Percentiles rank a stretch among this genome's conserved stretches.
phyloP scores from a whole-genome alignment of 2,888 invertebrate genomes.

The Germaria angustata region DNA sequence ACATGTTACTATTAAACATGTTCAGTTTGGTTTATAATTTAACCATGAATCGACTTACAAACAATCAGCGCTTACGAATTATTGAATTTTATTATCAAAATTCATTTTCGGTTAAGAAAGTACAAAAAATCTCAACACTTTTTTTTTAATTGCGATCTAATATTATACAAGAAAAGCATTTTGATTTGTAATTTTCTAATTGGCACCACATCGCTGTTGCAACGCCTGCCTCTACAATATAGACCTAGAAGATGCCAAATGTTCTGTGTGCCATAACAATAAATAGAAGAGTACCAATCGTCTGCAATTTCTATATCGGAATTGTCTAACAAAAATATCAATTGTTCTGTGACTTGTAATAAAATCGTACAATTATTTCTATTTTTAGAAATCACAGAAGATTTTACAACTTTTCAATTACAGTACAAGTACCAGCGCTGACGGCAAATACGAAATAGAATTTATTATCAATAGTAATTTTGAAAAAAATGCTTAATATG shows the following conservation, averaged over 20 bases:
- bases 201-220: slow-evolving; percentile 5
- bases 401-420: background rate
- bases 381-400: background rate
- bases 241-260: slow-evolving; percentile 13
- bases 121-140: too few relatives aligned
- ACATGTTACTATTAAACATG: too few relatives aligned
- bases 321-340: background rate
- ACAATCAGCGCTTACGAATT: too few relatives aligned
- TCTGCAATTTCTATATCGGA: background rate
- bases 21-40: too few relatives aligned
- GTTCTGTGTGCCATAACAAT: slow-evolving; percentile 22
- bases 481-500: background rate
- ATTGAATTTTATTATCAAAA: too few relatives aligned
- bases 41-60: too few relatives aligned
- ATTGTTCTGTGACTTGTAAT: background rate
- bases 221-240: background rate
- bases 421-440: background rate
- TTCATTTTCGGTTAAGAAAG: too few relatives aligned
- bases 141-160: background rate
- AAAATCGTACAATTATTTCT: background rate
- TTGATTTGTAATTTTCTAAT: background rate
- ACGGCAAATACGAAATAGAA: background rate
- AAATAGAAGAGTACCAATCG: background rate
- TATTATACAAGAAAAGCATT: slow-evolving; percentile 28
- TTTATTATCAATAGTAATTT: slow-evolving; percentile 6